phyloP scores from a whole-genome alignment of 1,140 invertebrate genomes.

The Nephotettix cincticeps region DNA sequence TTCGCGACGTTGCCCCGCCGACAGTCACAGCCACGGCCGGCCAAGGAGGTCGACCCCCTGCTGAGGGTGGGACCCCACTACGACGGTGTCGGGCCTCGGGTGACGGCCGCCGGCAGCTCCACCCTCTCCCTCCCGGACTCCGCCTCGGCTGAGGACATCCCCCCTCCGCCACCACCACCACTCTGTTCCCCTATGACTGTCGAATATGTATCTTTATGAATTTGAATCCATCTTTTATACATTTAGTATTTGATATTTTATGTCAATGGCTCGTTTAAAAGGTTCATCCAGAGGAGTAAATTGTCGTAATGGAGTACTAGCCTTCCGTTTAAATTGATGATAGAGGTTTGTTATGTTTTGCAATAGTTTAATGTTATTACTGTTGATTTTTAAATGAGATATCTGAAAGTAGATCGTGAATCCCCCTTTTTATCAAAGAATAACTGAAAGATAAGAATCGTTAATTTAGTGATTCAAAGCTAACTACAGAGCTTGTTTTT shows the following conservation, averaged over 20 bases:
- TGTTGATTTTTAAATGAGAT: background rate
- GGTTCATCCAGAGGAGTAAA: background rate
- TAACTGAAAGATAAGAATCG: too few species aligned
- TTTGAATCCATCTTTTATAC: background rate
- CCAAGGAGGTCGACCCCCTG: conserved; percentile 28
- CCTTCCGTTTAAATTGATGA: background rate
- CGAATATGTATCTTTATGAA: conserved; percentile 44
- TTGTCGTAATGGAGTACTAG: background rate
- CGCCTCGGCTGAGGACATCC: conserved; percentile 47
- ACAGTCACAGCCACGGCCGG: conserved; percentile 32
- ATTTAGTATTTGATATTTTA: background rate
- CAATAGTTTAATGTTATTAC: background rate
- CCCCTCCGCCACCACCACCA: conserved; percentile 54
- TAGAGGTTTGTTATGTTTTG: conserved; percentile 5
- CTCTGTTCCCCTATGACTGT: conserved; percentile 48
- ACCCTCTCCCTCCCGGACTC: conserved; percentile 75
- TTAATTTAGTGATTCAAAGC: too few species aligned
- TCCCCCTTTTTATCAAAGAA: too few species aligned
- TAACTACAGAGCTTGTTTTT: too few species aligned
- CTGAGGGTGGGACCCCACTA: conserved; percentile 59
- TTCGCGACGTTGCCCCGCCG: conserved; percentile 56
- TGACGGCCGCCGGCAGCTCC: conserved; percentile 81
- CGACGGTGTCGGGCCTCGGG: conserved; percentile 86
- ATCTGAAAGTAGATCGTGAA: too few species aligned
- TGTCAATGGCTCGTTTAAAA: background rate